Evolutionary conservation across 2,888 invertebrate species (phyloP).

Genomic region (Mythimna loreyi): DNA sequence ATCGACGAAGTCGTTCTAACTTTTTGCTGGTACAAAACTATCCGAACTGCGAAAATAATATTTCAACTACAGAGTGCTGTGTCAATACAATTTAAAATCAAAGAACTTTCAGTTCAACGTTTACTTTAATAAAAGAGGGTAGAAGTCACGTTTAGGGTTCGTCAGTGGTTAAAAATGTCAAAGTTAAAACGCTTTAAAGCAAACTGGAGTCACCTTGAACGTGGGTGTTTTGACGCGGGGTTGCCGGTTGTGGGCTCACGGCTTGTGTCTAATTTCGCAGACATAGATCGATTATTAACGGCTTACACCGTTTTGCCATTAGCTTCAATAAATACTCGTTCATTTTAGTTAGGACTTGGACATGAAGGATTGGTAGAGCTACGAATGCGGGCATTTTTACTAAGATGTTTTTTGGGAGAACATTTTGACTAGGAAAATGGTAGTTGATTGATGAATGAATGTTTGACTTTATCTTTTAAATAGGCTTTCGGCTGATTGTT

Average conservation of each 20-base stretch:
- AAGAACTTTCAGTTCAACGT: conserved; percentile 6
- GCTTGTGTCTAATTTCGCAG: conserved; percentile 32
- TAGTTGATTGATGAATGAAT: conserved; percentile 23
- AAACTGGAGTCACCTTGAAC: conserved; percentile 49
- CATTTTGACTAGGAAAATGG: not conserved
- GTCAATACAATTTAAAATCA: conserved; percentile 20
- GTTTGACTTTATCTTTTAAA: not conserved
- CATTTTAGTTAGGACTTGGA: conserved; percentile 9
- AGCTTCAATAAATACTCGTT: conserved; percentile 10
- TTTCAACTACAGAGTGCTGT: not conserved
- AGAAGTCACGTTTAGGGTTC: conserved; percentile 2
- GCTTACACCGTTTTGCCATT: conserved; percentile 24
- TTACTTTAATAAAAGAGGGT: conserved; percentile 11
- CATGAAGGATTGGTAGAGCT: conserved; percentile 3
- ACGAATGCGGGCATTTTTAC: conserved; percentile 16
- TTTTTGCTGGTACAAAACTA: conserved; percentile 8
- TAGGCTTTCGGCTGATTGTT: not conserved
- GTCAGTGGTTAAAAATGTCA: conserved; percentile 38
- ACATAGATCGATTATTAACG: conserved; percentile 53
- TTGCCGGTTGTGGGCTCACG: conserved; percentile 6
- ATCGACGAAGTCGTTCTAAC: conserved; percentile 18
- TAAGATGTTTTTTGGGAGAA: not conserved
- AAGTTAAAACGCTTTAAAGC: conserved; percentile 32
- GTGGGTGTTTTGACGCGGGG: conserved; percentile 24
- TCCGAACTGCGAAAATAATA: conserved; percentile 6